Base-by-base conservation (phyloP, 37 sponge, comb jelly and placozoan species). In the Halisarca cf. caerulea region DNA sequence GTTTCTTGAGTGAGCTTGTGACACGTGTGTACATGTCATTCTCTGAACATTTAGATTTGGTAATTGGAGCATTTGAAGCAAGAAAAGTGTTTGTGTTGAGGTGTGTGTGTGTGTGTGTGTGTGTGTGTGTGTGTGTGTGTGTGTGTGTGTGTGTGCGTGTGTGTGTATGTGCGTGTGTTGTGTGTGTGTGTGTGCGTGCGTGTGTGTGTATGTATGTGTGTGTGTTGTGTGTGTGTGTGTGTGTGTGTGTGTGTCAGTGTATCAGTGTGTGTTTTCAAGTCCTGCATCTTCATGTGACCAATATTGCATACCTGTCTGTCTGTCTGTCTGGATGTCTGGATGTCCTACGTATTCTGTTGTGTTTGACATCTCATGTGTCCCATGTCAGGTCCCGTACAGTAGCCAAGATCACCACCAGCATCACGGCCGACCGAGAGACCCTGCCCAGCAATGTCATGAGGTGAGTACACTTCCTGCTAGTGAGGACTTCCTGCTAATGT, bases 31-130 rank as follows among this genome's bases (percentile, higher is more conserved):
- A 32, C 14, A 30, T 64, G 28, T 25, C 7, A 18, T 30, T 64
- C 7, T 64, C 33, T 17, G 28, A 64, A 18, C 51, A 59, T 37
- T 0, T 78, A 92, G 92, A 92, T 80, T 80, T 92, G 78, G 89
- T 80, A 45, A 72, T 92, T 58, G 92, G 92, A 25, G 73, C 89
- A 6, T 92, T 75, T 69, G 18, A 45, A 37, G 36, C 80, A 2
- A 83, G 88, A 58, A 58, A 82, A 80, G 84, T 83, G 18, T 88
- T 89, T 83, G 44, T 89, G 18, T 55, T 92, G 58, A 88, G 92
- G 92, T 88, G 64, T 18, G 40, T 47, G 51, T 47, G 9, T 47
- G 51, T 47, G 51, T 47, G 51, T 47, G 6, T 6, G 6, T 47
- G 51, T 47, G 51, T 47, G 51, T 47, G 51, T 47, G 51, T 47